Base-by-base conservation (phyloP, 2,113 vertebrate genomes). In the Heloderma charlesbogerti region DNA sequence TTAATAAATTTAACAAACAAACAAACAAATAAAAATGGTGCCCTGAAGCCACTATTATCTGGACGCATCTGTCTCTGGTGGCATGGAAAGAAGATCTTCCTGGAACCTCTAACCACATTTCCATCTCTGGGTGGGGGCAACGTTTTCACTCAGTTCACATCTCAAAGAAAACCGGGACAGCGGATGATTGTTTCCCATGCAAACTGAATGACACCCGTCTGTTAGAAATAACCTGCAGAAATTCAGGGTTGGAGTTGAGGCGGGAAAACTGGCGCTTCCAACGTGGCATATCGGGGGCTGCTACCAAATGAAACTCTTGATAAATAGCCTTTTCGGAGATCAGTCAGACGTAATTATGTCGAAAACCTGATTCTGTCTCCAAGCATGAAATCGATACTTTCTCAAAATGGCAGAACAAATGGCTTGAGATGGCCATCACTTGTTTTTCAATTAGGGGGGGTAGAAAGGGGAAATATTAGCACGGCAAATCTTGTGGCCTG, bases 361-460 rank as follows among this genome's bases (percentile, higher is more conserved):
- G 51, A 74, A 81, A 83, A 72, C 40, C n/a, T 25, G 79, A 89
- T 83, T 74, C 79, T 10, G 9, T 72, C 67, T 89, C 79, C 27
- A 12, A 89, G n/a, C 67, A 83, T 83, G 88, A 89, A 89, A 89
- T 74, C 12, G 8, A 89, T 81, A 51, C 43, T 88, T 81, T 54
- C 66, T 71, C 63, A 81, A 88, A 88, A 81, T 71, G 63, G 87
- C 43, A 81, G 77, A 81, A 69, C 63, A 88, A 69, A 88, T 81
- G 63, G 63, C 43, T 81, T 80, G 51, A 88, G 77, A 88, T 88
- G 78, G 87, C 31, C 40, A 71, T 69, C 40, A 1, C 18, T 37
- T 51, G 77, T 67, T 88, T 88, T 80, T 80, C 75, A 88, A 88
- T 80, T 88, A 88, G 74, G 74, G 8, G 51, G 51, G 40, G 34